A percentile compares a stretch with the other conserved stretches of the same genome.
Conservation (phyloP, 2,888 invertebrate genomes). For the Ophraella communa region DNA sequence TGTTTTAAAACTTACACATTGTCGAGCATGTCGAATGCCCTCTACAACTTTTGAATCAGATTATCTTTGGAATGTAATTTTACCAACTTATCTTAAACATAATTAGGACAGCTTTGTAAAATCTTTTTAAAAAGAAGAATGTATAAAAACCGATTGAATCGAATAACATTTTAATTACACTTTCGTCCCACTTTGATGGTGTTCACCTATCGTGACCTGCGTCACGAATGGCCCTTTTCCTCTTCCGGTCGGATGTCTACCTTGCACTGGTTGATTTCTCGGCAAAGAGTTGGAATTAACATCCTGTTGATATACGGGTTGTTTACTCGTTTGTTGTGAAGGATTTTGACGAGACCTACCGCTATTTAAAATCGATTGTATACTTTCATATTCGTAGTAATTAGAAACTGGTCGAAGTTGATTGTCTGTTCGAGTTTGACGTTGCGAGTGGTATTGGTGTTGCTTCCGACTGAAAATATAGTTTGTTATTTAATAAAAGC, state of each 20-base stretch:
- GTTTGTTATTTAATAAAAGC: background rate
- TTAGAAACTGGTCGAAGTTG: conserved; percentile 77
- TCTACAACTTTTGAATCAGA: background rate
- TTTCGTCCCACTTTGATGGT: conserved; percentile 58
- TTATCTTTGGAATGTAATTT: background rate
- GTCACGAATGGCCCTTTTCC: conserved; percentile 67
- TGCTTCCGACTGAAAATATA: conserved; percentile 65
- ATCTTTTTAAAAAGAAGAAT: background rate
- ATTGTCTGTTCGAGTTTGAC: conserved; percentile 61
- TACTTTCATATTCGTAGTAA: conserved; percentile 85
- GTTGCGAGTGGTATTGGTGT: conserved; percentile 71
- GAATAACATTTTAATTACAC: too few relatives aligned
- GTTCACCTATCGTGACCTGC: conserved; percentile 68
- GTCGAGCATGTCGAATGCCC: background rate
- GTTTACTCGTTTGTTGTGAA: conserved; percentile 42
- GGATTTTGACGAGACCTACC: conserved; percentile 43
- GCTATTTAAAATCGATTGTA: conserved; percentile 67
- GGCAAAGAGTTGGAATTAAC: conserved; percentile 53
- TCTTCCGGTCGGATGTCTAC: conserved; percentile 37
- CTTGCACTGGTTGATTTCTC: conserved; percentile 45
- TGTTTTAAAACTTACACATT: too few relatives aligned
- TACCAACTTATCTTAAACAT: background rate
- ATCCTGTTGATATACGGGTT: conserved; percentile 45
- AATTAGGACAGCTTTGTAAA: background rate
- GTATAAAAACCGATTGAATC: too few relatives aligned